These are phyloP conservation scores for Agonopterix alstromeriana DNA, from an alignment of 2,888 invertebrate species.

Conservation along the genomic window DNA sequence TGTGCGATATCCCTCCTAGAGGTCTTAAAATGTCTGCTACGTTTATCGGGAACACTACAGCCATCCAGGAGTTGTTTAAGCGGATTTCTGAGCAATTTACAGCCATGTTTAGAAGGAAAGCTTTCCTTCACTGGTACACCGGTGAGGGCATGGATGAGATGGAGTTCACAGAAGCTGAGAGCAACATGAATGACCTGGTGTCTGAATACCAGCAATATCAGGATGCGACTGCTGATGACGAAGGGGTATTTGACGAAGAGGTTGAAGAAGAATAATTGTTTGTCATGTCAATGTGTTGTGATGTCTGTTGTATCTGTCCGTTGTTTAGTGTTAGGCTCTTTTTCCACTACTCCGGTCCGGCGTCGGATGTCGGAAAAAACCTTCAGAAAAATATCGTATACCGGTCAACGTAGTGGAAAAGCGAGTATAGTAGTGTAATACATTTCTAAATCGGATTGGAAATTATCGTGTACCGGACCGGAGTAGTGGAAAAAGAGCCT, in stretches of 20 bases:
- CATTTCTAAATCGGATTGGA: too few species aligned
- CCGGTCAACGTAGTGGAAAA: too few species aligned
- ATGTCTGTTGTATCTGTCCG: conserved; percentile 7
- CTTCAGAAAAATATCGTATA: too few species aligned
- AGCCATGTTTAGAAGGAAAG: conserved; percentile 95
- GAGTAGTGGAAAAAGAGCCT: too few species aligned
- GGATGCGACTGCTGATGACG: conserved; percentile 91
- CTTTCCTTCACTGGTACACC: conserved; percentile 97
- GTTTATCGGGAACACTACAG: conserved; percentile 91
- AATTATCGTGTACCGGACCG: too few species aligned
- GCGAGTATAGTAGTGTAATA: too few species aligned
- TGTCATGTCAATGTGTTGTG: conserved; percentile 26
- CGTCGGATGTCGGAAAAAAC: too few species aligned
- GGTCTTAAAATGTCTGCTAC: conserved; percentile 91
- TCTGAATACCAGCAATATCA: conserved; percentile 96
- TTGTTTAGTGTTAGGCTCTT: conserved; percentile 44
- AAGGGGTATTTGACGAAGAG: conserved; percentile 89
- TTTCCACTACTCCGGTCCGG: too few species aligned
- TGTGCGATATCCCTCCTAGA: conserved; percentile 86
- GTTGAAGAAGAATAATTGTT: conserved; percentile 65
- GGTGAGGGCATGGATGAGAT: conserved; percentile 98
- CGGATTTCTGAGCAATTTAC: conserved; percentile 90
- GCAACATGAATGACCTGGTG: conserved; percentile 95
- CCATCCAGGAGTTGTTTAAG: conserved; percentile 91
- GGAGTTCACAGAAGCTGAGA: conserved; percentile 97